Evolutionary conservation across 2,888 invertebrate species (phyloP).

Genomic region (Schizotus pectinicornis): DNA sequence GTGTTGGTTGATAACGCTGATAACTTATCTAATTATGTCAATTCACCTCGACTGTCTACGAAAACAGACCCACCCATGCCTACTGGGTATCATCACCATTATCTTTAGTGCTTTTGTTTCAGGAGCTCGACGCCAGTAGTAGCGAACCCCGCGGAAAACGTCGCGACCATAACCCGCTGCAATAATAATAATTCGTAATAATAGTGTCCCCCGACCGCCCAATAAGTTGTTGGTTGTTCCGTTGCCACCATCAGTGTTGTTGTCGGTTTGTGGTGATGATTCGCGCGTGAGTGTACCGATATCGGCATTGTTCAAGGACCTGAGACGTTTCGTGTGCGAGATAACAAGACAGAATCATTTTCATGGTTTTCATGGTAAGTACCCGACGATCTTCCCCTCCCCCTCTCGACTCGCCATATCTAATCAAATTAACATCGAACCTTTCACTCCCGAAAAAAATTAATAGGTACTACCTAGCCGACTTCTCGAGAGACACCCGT

Average conservation of each 20-base stretch:
- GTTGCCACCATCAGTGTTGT: neutral
- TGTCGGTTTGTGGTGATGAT: constrained; percentile 12
- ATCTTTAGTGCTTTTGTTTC: constrained; percentile 15
- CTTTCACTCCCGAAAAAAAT: neutral
- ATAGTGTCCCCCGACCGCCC: neutral
- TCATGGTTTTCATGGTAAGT: constrained; percentile 56
- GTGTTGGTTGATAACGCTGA: constrained; percentile 32
- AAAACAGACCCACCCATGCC: constrained; percentile 32
- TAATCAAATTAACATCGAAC: neutral
- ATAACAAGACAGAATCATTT: constrained; percentile 36
- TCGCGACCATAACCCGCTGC: no score
- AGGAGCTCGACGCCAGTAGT: constrained; percentile 9
- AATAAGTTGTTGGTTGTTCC: no score
- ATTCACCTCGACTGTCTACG: constrained; percentile 28
- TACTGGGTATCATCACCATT: neutral
- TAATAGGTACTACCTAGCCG: neutral
- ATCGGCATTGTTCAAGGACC: neutral
- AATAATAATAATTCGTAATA: no score
- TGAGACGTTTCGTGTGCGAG: constrained; percentile 5
- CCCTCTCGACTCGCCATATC: neutral
- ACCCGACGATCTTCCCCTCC: no score
- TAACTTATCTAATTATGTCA: constrained; percentile 34
- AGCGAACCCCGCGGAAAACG: neutral
- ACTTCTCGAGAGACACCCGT: neutral
- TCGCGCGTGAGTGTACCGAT: constrained; percentile 11